Percentiles rank a stretch among this genome's conserved stretches.
Evolutionary conservation across 2,113 vertebrate genomes (phyloP).

Genomic region (Mungos mungo): DNA sequence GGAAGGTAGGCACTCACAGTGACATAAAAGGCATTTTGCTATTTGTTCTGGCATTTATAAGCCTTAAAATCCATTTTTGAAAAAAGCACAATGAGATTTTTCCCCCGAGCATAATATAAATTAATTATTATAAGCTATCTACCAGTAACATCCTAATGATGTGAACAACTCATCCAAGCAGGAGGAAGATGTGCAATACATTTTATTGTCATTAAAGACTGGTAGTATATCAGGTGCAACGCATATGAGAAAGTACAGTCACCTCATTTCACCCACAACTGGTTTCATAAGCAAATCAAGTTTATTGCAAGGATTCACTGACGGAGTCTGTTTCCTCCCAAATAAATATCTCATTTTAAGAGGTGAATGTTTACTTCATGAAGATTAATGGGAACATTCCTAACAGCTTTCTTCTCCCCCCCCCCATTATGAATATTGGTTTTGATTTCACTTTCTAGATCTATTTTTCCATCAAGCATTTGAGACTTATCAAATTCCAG

Average conservation of each 20-base stretch:
- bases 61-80: slow-evolving; percentile 30
- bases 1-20: neutral
- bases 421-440: neutral
- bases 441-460: slow-evolving; percentile 35
- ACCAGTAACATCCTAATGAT: slow-evolving; percentile 31
- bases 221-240: neutral
- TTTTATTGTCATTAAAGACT: slow-evolving; percentile 1
- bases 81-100: neutral
- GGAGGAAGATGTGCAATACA: neutral
- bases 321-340: slow-evolving; percentile 3
- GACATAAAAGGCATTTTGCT: neutral
- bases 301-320: neutral
- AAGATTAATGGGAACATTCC: slow-evolving; percentile 42
- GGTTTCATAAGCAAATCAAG: slow-evolving; percentile 44
- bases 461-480: neutral
- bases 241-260: neutral
- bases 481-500: neutral
- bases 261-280: slow-evolving; percentile 58
- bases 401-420: neutral
- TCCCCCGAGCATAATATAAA: neutral
- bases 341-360: slow-evolving; percentile 42
- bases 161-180: slow-evolving; percentile 19
- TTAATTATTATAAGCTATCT: slow-evolving; percentile 31
- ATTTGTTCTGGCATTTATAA: neutral
- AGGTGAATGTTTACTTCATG: slow-evolving; percentile 44